These are phyloP conservation scores for Molossus alvarezi DNA, from an alignment of 2,797 vertebrate genomes.

Conservation along the genomic window DNA sequence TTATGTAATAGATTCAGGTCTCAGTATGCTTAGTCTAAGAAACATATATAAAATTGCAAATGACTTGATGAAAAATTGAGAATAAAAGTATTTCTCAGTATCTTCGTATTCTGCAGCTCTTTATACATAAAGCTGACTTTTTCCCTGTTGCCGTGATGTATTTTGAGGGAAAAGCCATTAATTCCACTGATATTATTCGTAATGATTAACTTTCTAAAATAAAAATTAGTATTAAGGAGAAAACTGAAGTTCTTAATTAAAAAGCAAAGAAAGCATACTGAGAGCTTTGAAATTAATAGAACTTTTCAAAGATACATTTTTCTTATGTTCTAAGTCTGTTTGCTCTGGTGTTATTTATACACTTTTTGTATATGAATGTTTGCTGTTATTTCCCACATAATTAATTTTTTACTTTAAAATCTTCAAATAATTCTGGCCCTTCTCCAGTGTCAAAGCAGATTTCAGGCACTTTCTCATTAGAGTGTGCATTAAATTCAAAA, in stretches of 20 bases:
- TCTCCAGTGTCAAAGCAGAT: background rate
- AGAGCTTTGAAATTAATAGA: constrained; percentile 4
- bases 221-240: constrained; percentile 10
- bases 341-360: constrained; percentile 16
- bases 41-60: background rate
- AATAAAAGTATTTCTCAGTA: background rate
- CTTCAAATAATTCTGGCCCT: constrained; percentile 37
- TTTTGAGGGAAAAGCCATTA: constrained; percentile 45
- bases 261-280: background rate
- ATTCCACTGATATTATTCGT: background rate
- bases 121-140: background rate
- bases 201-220: constrained; percentile 49
- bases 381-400: constrained; percentile 59
- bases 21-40: background rate
- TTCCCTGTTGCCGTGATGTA: background rate
- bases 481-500: constrained; percentile 60
- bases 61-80: constrained; percentile 37
- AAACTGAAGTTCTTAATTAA: constrained; percentile 24
- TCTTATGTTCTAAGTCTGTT: constrained; percentile 27
- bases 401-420: constrained; percentile 54
- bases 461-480: background rate
- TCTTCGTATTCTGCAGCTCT: background rate
- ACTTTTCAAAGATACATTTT: constrained; percentile 38
- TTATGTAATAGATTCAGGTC: background rate
- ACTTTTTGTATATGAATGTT: constrained; percentile 45